Evolutionary conservation across 2,113 vertebrate species (phyloP).

Genomic region (Ceyx melanurus): DNA sequence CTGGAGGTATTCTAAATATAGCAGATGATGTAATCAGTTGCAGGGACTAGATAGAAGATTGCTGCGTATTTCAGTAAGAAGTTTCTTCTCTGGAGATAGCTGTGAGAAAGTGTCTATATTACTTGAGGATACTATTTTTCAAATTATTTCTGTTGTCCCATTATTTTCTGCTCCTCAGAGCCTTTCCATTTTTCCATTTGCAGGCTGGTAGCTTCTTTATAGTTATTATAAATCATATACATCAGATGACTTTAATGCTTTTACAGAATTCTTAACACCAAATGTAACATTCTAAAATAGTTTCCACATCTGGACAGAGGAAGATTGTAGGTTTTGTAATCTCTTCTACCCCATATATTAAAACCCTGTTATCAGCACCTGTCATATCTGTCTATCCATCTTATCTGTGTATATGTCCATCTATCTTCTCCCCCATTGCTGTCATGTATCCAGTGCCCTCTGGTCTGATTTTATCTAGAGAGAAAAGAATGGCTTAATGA

Average conservation of each 20-base stretch:
- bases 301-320: background rate
- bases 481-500: conserved; percentile 47
- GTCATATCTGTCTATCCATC: conserved; percentile 36
- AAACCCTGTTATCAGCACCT: conserved; percentile 20
- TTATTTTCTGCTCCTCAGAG: conserved; percentile 62
- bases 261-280: conserved; percentile 8
- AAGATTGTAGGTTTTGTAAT: background rate
- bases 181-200: conserved; percentile 47
- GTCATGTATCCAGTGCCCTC: conserved; percentile 18
- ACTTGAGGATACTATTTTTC: conserved; percentile 57
- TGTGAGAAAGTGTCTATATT: conserved; percentile 54
- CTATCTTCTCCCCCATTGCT: background rate
- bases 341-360: background rate
- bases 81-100: conserved; percentile 55
- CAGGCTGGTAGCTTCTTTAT: conserved; percentile 34
- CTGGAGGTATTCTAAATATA: conserved; percentile 77
- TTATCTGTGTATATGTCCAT: conserved; percentile 2
- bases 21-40: conserved; percentile 74
- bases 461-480: conserved; percentile 36
- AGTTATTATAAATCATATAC: conserved; percentile 51
- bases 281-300: background rate
- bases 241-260: conserved; percentile 6
- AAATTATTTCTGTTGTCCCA: conserved; percentile 64
- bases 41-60: conserved; percentile 57
- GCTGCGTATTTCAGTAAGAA: conserved; percentile 59